Base-by-base conservation (phyloP, 2,888 invertebrate genomes). In the Mayetiola destructor region DNA sequence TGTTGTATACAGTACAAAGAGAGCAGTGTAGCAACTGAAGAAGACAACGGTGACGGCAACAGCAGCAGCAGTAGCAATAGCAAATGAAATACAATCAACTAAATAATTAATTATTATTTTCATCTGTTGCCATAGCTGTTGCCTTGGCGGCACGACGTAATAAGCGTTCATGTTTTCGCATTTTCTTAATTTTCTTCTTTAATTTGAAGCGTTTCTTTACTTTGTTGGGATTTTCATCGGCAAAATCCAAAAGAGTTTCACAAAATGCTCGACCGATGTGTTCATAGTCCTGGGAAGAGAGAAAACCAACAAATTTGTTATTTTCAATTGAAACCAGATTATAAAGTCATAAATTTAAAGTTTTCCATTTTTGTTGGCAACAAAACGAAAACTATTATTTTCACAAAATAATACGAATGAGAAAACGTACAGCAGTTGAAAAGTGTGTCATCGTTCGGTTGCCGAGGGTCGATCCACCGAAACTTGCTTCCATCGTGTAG, bases 401-500 rank as follows among this genome's bases (percentile, higher is more conserved):
- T n/a, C n/a, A n/a, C n/a, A 59, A 32, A 35, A 30, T 14, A 27
- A 56, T 40, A 20, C 55, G 27, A 35, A 55, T n/a, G 6, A 32
- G 32, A 6, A 32, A 6, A 64, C 65, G 65, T 64, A 72, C 72
- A 65, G 67, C 65, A n/a, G 82, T 82, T 27, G 81, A 82, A 68
- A 93, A 94, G 70, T 94, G 94, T 20, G 88, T 88, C 5, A 85
- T 86, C 63, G 79, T 77, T 67, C 88, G 80, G 48, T 85, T 82
- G 2, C 90, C 90, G 58, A 92, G 72, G 61, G 83, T 83, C 2
- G 93, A 88, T 10, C 94, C 95, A 56, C 90, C 91, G 70, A 94
- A 89, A 0, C 94, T 93, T 8, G 94, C 92, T 75, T 95, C 95
- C 80, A 95, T 82, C 4, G 94, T 95, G 68, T 90, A 95, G 70